Base-by-base conservation (phyloP, 2,113 vertebrate species). In the Chinchilla lanigera region DNA sequence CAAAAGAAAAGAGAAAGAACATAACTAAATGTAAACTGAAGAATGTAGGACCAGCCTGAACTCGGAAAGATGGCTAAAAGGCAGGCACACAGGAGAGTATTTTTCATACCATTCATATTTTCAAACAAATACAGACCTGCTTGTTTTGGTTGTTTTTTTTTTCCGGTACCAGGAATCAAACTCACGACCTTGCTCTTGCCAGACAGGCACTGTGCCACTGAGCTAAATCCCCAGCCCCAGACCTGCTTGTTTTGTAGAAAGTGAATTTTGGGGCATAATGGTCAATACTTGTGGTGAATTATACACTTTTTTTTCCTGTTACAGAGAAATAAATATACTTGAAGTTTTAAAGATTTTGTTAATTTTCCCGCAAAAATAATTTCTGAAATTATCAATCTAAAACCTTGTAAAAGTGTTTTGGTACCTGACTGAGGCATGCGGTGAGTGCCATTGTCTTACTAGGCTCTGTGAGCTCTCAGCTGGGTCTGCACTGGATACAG, bases 81-180 rank as follows among this genome's bases (percentile, higher is more conserved):
- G 81, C 69, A 84, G 50, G 83, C 11, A 17, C 52, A 41, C 30
- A 63, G 33, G 81, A 69, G 22, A 86, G 33, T 75, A 50, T 54
- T 90, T 77, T 50, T 88, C 61, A 30, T 93, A 56, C 38, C 77
- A 19, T 86, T 92, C 28, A 19, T 92, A 69, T 89, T 96, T 97
- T 77, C 71, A 60, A 83, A 83, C 30, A 89, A 50, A 81, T 17
- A 93, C 61, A 89, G 56, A 60, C 63, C 22, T 75, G n/a, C n/a
- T n/a, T n/a, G n/a, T n/a, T n/a, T n/a, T n/a, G n/a, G n/a, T n/a
- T n/a, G n/a, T n/a, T n/a, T n/a, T n/a, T n/a, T n/a, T n/a, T n/a
- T n/a, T n/a, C n/a, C n/a, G n/a, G n/a, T n/a, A n/a, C n/a, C n/a
- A n/a, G n/a, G n/a, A n/a, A n/a, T n/a, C n/a, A n/a, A n/a, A n/a